Percentiles rank a stretch among this genome's conserved stretches.
Conservation (phyloP, 2,797 vertebrate species). For the Macropus fuliginosus region DNA sequence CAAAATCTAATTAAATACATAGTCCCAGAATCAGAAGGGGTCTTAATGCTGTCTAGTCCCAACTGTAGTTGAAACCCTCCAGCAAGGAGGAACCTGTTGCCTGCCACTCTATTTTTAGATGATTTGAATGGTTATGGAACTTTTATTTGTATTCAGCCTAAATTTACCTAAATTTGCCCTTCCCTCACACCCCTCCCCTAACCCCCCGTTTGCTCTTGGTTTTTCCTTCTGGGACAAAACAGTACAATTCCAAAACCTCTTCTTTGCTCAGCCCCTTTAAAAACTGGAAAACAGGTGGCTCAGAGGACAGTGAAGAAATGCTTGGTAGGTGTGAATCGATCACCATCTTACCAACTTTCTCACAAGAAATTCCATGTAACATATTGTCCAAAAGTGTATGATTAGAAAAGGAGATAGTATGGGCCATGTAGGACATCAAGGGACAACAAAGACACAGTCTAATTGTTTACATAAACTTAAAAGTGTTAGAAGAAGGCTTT, state of each 20-base stretch:
- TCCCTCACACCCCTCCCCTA: neutral
- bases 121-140: neutral
- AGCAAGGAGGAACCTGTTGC: neutral
- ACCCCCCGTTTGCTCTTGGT: neutral
- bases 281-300: neutral
- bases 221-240: neutral
- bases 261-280: neutral
- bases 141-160: neutral
- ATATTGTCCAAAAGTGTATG: neutral
- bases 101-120: neutral
- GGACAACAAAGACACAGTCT: neutral
- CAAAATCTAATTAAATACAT: neutral
- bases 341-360: neutral
- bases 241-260: neutral
- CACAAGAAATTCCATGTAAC: neutral
- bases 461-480: neutral
- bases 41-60: neutral
- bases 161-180: neutral
- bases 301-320: neutral
- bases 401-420: neutral
- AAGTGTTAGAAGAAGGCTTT: neutral
- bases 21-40: neutral
- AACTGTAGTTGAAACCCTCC: neutral
- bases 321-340: neutral
- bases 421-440: neutral